Percentiles rank a stretch among this genome's conserved stretches.
phyloP scores from a whole-genome alignment of 2,113 vertebrate genomes.

The Crotalus horridus region DNA sequence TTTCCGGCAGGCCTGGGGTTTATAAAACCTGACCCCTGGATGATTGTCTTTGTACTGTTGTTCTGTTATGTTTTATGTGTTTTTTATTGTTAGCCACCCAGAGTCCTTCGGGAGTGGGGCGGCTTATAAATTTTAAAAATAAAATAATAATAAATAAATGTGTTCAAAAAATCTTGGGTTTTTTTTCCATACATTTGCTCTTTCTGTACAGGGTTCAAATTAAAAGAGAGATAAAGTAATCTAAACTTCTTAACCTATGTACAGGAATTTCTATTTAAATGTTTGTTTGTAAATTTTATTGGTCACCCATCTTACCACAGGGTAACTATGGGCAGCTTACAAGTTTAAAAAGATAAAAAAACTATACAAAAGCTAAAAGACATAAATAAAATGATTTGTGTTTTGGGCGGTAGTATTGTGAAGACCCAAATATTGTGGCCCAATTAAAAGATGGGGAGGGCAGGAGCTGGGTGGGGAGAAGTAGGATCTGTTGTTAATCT shows the following conservation, averaged over 20 bases:
- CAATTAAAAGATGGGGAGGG: neutral
- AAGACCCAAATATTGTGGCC: neutral
- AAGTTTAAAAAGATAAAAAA: neutral
- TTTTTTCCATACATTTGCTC: neutral
- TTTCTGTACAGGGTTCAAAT: neutral
- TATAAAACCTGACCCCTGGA: no score
- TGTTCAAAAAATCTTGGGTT: neutral
- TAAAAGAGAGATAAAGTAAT: neutral
- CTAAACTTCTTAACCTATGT: neutral
- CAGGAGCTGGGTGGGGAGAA: neutral
- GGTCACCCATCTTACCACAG: neutral
- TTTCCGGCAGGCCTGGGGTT: no score
- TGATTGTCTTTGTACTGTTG: no score
- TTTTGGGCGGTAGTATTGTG: neutral
- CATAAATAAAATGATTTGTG: neutral
- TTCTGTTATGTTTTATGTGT: no score
- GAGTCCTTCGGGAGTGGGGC: no score
- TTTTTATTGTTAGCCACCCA: no score
- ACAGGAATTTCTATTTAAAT: neutral
- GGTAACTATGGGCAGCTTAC: neutral
- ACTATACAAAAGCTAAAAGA: neutral
- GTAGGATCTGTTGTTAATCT: neutral
- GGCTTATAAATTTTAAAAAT: no score
- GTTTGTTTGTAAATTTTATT: neutral
- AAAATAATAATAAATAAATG: no score